Evolutionary conservation across 2,888 invertebrate species (phyloP), one percentile per base, ranked within the genome.

Genomic region (Tenthredo scrophulariae): DNA sequence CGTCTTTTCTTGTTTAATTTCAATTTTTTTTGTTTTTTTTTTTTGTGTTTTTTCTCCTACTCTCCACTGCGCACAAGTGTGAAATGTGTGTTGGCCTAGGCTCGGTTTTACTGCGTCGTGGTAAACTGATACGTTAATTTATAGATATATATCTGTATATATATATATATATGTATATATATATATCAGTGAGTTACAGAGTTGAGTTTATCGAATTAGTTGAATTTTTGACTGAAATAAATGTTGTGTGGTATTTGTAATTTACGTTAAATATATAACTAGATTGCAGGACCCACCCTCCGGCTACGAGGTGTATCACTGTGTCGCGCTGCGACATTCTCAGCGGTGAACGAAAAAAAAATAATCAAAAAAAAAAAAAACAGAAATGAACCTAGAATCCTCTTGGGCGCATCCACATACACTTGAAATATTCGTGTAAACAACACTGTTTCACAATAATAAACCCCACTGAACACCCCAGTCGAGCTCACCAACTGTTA

Each of bases 271-370:
- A 70, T 18, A 37, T 70, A 86, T 83, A 86, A 87, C 77, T 86
- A 85, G 86, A 86, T 85, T 86, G 86, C 86, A 70, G 88, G 88
- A 96, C 98, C 96, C 95, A 98, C 98, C 98, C 98, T 95, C 98
- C 98, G 94, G 98, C 98, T 91, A 98, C 95, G 92, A 98, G 96
- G 95, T 98, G 98, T 94, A 98, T 98, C 90, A 98, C 96, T 89
- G 98, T 97, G 94, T 98, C 98, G 94, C 95, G 95, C 94, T 97
- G 96, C 95, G 96, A 95, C 96, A 96, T 96, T 89, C 62, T 80
- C 74, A 26, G 58, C 85, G 84, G 83, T n/a, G 79, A 40, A 65
- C 58, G 79, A 82, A 54, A 40, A 15, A 37, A 37, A 37, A 22
- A 15, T 7, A 37, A 37, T 29, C 2, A 37, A 37, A 37, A 7